Conservation (phyloP, 2,797 vertebrate species). For the Linurgus olivaceus region DNA sequence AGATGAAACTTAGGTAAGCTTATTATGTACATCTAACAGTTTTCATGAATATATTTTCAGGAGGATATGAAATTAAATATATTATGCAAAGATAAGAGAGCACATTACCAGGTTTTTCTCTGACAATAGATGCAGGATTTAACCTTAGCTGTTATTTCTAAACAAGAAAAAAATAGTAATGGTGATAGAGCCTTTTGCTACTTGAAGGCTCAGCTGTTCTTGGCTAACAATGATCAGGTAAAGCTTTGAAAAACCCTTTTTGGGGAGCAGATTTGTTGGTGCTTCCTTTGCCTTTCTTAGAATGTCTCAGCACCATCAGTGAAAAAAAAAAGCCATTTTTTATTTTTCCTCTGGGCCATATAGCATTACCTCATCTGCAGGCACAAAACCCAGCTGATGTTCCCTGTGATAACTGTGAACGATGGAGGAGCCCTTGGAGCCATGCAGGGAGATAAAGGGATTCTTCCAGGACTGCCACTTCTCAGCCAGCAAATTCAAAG, state of each 20-base stretch:
- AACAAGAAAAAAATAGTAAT: neutral
- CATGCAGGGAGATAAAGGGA: neutral
- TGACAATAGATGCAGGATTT: neutral
- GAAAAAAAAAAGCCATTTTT: neutral
- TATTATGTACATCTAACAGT: neutral
- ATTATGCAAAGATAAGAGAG: neutral
- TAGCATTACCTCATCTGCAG: neutral
- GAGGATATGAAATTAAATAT: neutral
- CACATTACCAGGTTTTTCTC: neutral
- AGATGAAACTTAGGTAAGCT: neutral
- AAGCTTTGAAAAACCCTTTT: neutral
- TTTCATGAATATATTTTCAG: neutral
- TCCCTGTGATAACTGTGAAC: neutral
- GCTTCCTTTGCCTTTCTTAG: neutral
- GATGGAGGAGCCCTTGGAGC: neutral
- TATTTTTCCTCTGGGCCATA: neutral
- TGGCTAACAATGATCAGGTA: neutral
- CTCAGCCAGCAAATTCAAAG: neutral
- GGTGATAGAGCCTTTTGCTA: neutral
- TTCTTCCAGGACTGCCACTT: neutral
- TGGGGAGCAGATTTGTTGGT: neutral
- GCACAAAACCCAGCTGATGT: constrained; percentile 2
- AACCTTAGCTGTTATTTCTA: neutral
- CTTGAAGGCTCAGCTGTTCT: neutral
- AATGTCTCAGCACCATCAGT: neutral